A percentile compares a stretch with the other conserved stretches of the same genome.
Conservation (phyloP, 2,113 vertebrate species). For the Oncorhynchus nerka region DNA sequence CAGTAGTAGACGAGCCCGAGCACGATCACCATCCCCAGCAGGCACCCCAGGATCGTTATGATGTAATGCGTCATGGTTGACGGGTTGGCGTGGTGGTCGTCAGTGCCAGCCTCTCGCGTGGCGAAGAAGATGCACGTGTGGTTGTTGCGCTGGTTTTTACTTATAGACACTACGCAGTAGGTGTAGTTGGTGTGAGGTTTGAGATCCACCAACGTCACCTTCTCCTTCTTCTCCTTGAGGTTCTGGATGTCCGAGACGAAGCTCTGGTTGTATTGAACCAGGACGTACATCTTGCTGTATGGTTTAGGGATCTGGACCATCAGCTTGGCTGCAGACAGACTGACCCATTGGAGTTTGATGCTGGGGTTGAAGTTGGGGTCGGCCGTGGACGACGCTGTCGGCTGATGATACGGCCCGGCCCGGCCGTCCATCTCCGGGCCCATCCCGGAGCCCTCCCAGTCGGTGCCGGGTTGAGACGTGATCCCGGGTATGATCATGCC, state of each 20-base stretch:
- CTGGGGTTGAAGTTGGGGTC: slow-evolving; percentile 81
- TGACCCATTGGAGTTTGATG: slow-evolving; percentile 87
- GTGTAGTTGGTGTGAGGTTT: slow-evolving; percentile 92
- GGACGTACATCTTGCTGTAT: slow-evolving; percentile 95
- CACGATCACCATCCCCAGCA: slow-evolving; percentile 97
- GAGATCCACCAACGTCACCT: slow-evolving; percentile 81
- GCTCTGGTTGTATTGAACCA: slow-evolving; percentile 91
- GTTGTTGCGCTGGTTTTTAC: slow-evolving; percentile 92
- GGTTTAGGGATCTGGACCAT: slow-evolving; percentile 91
- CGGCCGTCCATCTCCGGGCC: slow-evolving; percentile 82
- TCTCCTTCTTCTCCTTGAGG: slow-evolving; percentile 88
- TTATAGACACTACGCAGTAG: slow-evolving; percentile 89
- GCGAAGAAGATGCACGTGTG: slow-evolving; percentile 93
- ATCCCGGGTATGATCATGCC: slow-evolving; percentile 82
- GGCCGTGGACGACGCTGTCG: slow-evolving; percentile 81
- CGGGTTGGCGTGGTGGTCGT: slow-evolving; percentile 77
- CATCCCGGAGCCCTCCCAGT: slow-evolving; percentile 79
- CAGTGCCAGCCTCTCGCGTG: slow-evolving; percentile 79
- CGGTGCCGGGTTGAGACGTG: slow-evolving; percentile 80
- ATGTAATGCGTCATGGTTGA: slow-evolving; percentile 98
- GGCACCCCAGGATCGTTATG: slow-evolving; percentile 96
- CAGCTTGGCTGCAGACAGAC: slow-evolving; percentile 82
- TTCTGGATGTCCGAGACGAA: slow-evolving; percentile 85
- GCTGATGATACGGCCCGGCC: slow-evolving; percentile 81
- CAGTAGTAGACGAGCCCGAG: slow-evolving; percentile 96